Conservation (phyloP, 2,797 vertebrate species). For the Tragopan temminckii region DNA sequence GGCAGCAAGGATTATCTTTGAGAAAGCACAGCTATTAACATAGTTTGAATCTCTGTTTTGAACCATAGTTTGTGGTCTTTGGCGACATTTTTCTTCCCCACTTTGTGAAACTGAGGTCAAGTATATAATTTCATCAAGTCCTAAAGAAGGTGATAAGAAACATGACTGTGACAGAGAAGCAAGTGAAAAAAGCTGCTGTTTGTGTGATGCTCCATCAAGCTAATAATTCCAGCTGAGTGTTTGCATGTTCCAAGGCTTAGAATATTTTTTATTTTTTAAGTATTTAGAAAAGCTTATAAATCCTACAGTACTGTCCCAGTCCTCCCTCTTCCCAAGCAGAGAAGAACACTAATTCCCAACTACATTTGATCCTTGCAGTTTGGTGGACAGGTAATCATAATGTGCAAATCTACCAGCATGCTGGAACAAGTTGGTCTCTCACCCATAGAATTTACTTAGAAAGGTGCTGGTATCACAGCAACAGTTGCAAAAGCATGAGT, state of each 20-base stretch:
- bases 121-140: not conserved
- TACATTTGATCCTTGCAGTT: not conserved
- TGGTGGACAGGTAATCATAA: not conserved
- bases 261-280: not conserved
- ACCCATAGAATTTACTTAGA: not conserved
- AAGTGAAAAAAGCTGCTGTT: not conserved
- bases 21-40: not conserved
- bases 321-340: not conserved
- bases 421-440: not conserved
- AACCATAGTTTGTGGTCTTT: not conserved
- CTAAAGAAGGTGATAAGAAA: not conserved
- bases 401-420: not conserved
- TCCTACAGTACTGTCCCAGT: not conserved
- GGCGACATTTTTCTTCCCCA: not conserved
- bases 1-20: not conserved
- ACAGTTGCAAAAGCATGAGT: not conserved
- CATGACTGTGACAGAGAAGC: not conserved
- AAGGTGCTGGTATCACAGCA: not conserved
- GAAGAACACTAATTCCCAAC: not conserved
- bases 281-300: not conserved
- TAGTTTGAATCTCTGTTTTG: not conserved
- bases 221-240: rapidly evolving
- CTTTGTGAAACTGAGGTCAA: not conserved
- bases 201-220: rapidly evolving
- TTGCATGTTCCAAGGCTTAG: not conserved